Base-by-base conservation (phyloP, 2,797 vertebrate genomes). In the Typhlichthys subterraneus region DNA sequence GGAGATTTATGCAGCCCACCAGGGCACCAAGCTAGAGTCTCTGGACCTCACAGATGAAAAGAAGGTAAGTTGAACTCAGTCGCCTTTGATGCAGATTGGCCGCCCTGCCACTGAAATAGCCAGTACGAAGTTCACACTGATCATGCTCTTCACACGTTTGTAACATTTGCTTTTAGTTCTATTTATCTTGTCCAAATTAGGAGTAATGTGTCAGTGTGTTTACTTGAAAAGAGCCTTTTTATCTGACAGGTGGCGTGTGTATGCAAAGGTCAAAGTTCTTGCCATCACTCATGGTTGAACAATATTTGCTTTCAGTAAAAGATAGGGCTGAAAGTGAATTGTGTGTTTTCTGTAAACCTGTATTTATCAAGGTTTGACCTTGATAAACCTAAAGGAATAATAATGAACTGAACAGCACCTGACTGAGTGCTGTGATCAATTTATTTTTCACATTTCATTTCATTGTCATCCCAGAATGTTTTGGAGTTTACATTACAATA, bases 1-100 rank as follows among this genome's bases (percentile, higher is more conserved):
- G 83, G 97, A 99, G 84, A 95, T 98, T 65, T 97, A 97, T 0
- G 96, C 96, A 1, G 93, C 95, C 0, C 95, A 97, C 70, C 96
- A 98, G 80, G 96, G 90, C 67, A 97, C 96, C 63, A 94, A 95
- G 1, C 94, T 98, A 9, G 96, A 99, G 86, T 98, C 97, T 61
- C 88, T 99, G 62, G 97, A 99, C 84, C 94, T 99, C 69, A 98
- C 96, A 0, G 97, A 99, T 63, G 96, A 99, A 72, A 98, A 98
- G 82, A 97, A 96, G 96, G 97, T 96, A n/a, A 0, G n/a, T 13
- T 10, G 33, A n/a, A 13, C 19, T 29, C 13, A 4, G 13, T n/a
- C 12, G 13, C 9, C 47, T 17, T 14, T 57, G 55, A 10, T 15
- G 14, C 6, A 10, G 54, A 9, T 38, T 23, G 10, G 10, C 7